These are phyloP conservation scores for Parauchenoglanis punctatus DNA, from an alignment of 2,797 vertebrate species.

Conservation along the genomic window DNA sequence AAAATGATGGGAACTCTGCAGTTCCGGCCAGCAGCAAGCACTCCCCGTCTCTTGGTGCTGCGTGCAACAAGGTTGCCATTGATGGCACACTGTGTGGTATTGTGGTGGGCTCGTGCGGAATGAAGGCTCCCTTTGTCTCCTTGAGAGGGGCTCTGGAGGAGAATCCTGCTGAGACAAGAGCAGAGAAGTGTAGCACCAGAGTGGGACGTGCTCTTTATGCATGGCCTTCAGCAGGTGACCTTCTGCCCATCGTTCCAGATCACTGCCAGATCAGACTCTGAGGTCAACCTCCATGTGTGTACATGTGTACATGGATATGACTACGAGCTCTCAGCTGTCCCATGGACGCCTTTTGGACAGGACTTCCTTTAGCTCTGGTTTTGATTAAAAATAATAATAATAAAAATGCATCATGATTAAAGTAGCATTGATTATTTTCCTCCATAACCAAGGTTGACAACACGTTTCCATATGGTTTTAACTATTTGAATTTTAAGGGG, in stretches of 20 bases:
- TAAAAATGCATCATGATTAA: too few species aligned
- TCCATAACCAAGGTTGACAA: neutral
- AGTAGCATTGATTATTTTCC: neutral
- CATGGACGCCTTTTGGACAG: neutral
- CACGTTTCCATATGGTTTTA: neutral
- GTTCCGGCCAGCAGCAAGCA: conserved; percentile 1
- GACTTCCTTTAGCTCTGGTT: neutral
- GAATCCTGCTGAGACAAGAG: conserved; percentile 28
- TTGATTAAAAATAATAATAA: neutral
- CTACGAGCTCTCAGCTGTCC: neutral
- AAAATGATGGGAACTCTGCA: conserved; percentile 3
- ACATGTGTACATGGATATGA: neutral
- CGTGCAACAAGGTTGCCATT: conserved; percentile 61
- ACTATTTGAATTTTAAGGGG: neutral
- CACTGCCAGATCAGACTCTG: neutral
- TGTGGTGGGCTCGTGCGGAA: conserved; percentile 52
- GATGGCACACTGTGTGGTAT: conserved; percentile 55
- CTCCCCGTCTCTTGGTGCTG: conserved; percentile 4
- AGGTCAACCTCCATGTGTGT: neutral
- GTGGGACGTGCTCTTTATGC: conserved; percentile 13
- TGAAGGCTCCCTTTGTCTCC: conserved; percentile 60
- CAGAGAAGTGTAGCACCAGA: conserved; percentile 18
- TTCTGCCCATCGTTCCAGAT: neutral
- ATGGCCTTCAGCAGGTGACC: conserved; percentile 12
- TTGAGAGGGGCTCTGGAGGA: conserved; percentile 31